Evolutionary conservation across 1,140 invertebrate species (phyloP), one percentile per base, ranked within the genome.

Genomic region (Plectrocnemia conspersa): DNA sequence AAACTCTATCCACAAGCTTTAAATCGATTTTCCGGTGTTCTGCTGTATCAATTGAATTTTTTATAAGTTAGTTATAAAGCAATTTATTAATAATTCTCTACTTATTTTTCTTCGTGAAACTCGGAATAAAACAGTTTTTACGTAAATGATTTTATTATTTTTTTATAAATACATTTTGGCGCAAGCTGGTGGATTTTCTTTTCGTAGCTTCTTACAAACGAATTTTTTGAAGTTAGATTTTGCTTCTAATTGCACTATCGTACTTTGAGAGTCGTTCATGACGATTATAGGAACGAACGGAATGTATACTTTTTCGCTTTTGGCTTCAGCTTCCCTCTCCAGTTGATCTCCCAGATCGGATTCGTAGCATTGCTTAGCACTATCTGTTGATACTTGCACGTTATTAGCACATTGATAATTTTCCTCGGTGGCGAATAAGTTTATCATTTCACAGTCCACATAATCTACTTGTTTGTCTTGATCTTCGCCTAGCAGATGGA

Each of bases 401-500:
- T 33, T 11, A 10, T 1, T 45, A 13, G 48, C 58, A 21, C 58
- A 59, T 3, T 9, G 1, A 13, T 41, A 52, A 24, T 56, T 22
- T 33, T 40, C 16, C 15, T 21, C n/a, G 1, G 35, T 11, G 1
- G 52, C 27, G n/a, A 42, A 35, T 6, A 67, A 63, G 1, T 38
- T 32, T 0, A 56, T 49, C 44, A 68, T 72, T 52, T 75, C 73
- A 56, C 73, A 75, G 22, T 41, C 32, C 64, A 75, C 72, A 50
- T 71, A 75, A 13, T 63, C 41, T 5, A 73, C 32, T 25, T 29
- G 2, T 44, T 42, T 53, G 6, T 22, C 23, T 53, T 53, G 50
- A 33, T 53, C 41, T 13, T 24, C 23, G 11, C 22, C 29, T 1
- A 53, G 15, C 11, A 42, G 15, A 33, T 42, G 9, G 2, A 53